phyloP scores from a whole-genome alignment of 2,113 vertebrate species.

The Tragulus kanchil region DNA sequence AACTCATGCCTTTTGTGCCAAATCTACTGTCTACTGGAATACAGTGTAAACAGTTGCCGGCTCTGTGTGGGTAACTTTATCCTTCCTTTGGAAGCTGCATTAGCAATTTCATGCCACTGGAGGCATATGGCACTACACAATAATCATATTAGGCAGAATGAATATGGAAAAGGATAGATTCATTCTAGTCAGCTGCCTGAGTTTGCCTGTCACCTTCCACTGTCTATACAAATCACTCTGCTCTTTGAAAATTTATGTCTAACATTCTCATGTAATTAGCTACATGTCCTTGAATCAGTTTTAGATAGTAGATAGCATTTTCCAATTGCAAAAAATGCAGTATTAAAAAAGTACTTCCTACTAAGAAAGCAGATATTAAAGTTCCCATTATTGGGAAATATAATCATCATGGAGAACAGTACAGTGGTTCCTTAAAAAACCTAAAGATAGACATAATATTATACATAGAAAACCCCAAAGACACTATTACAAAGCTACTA shows the following conservation, averaged over 20 bases:
- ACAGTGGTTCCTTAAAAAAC: neutral
- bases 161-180: neutral
- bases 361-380: slow-evolving; percentile 34
- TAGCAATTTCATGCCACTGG: slow-evolving; percentile 17
- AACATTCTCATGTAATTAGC: slow-evolving; percentile 47
- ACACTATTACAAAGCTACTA: too few species aligned
- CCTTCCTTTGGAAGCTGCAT: neutral
- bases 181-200: neutral
- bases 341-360: slow-evolving; percentile 2
- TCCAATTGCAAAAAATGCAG: slow-evolving; percentile 23
- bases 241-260: slow-evolving; percentile 27
- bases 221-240: slow-evolving; percentile 12
- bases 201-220: neutral
- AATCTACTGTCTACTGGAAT: neutral
- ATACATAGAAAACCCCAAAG: too few species aligned
- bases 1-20: neutral
- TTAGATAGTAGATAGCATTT: slow-evolving; percentile 14
- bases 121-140: slow-evolving; percentile 19
- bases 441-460: too few species aligned
- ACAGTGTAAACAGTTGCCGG: neutral
- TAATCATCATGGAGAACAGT: neutral
- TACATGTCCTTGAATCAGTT: slow-evolving; percentile 6
- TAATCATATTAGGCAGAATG: slow-evolving; percentile 54
- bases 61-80: neutral
- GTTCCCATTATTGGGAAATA: neutral